These are phyloP conservation scores for Gobio gobio DNA, from an alignment of 2,113 vertebrate genomes.

Conservation along the genomic window DNA sequence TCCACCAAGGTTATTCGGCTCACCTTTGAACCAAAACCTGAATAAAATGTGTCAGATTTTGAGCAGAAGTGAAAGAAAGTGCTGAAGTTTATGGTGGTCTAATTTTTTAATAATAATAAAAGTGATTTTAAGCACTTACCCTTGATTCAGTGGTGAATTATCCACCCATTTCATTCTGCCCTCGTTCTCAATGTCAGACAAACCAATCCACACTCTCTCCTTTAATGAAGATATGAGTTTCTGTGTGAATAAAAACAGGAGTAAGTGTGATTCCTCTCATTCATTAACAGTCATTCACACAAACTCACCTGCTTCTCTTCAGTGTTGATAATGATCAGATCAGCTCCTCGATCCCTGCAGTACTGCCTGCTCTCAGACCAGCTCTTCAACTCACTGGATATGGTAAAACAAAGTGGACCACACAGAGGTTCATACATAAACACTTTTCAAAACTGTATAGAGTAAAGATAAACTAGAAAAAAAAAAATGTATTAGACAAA, in stretches of 20 bases:
- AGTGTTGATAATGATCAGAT: constrained; percentile 2
- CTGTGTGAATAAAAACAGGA: too few species aligned
- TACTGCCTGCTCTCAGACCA: not conserved
- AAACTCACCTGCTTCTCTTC: constrained; percentile 7
- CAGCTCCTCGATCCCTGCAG: not conserved
- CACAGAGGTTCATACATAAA: not conserved
- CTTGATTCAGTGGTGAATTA: too few species aligned
- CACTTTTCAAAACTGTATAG: too few species aligned
- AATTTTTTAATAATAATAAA: too few species aligned
- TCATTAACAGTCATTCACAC: too few species aligned
- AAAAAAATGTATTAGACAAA: too few species aligned
- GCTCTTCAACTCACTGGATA: accelerated
- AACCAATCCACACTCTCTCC: not conserved
- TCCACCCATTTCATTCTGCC: not conserved
- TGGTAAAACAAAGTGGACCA: too few species aligned
- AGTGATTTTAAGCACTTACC: too few species aligned
- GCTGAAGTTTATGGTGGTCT: too few species aligned
- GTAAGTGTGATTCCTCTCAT: too few species aligned
- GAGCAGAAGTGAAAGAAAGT: too few species aligned
- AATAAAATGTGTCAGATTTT: not conserved
- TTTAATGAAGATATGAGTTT: not conserved
- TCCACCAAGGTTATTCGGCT: not conserved
- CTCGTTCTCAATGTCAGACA: not conserved
- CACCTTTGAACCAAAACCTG: not conserved
- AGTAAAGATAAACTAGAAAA: too few species aligned